phyloP scores from a whole-genome alignment of 2,797 vertebrate species.

The Pseudochirops cupreus region DNA sequence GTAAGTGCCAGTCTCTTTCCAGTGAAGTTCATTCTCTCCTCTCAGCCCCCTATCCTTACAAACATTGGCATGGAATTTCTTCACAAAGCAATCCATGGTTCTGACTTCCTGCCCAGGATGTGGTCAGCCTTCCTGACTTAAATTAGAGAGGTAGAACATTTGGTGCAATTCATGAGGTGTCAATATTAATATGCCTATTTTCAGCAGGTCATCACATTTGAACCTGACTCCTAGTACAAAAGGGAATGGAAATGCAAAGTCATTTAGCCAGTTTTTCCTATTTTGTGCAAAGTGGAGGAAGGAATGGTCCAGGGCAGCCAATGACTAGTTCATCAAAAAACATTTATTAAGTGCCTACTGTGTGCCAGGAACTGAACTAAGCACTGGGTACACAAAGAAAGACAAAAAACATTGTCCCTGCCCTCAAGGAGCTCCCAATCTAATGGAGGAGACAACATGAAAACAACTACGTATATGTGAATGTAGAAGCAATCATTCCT shows the following conservation, averaged over 20 bases:
- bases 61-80: background rate
- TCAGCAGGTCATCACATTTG: background rate
- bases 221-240: background rate
- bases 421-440: background rate
- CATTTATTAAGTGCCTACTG: background rate
- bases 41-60: too few species aligned
- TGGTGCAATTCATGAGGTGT: background rate
- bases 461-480: background rate
- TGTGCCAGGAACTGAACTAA: too few species aligned
- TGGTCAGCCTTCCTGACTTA: background rate
- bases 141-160: background rate
- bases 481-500: background rate
- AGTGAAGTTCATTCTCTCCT: too few species aligned
- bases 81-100: background rate
- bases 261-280: background rate
- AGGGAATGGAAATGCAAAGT: background rate
- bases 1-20: background rate
- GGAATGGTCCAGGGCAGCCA: background rate
- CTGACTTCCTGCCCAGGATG: background rate
- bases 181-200: background rate
- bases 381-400: background rate
- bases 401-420: background rate
- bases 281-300: background rate
- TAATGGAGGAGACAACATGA: background rate
- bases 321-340: background rate